A percentile compares a stretch with the other conserved stretches of the same genome.
Evolutionary conservation across 2,888 invertebrate species (phyloP).

Genomic region (Caenorhabditis drosophilae): DNA sequence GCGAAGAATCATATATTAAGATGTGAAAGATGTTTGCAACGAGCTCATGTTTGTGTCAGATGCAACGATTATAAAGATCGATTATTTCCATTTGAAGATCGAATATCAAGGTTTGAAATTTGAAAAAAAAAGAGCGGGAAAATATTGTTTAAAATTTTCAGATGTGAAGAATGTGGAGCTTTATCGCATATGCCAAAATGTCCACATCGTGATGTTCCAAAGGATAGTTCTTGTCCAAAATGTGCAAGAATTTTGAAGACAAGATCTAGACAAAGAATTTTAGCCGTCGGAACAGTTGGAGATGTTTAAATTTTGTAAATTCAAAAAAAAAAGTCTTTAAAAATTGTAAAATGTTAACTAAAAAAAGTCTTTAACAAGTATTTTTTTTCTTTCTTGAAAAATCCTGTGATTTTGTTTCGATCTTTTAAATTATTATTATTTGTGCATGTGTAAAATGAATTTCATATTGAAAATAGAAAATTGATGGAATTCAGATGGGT

Average conservation of each 20-base stretch:
- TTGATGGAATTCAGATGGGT: too few species aligned
- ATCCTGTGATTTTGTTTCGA: too few species aligned
- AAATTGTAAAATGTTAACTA: constrained; percentile 4
- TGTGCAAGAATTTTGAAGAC: constrained; percentile 17
- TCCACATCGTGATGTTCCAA: constrained; percentile 34
- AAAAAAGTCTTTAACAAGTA: too few species aligned
- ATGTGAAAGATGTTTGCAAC: constrained; percentile 41
- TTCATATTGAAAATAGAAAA: too few species aligned
- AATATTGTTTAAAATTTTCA: too few species aligned
- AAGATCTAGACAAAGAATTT: background rate
- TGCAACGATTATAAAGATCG: constrained; percentile 50
- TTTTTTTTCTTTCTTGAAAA: too few species aligned
- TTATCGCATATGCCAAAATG: constrained; percentile 48
- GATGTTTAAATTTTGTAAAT: constrained; percentile 4
- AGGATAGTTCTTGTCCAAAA: constrained; percentile 29
- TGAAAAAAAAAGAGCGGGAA: too few species aligned
- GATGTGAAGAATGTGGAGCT: constrained; percentile 54
- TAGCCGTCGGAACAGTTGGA: constrained; percentile 3
- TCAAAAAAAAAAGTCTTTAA: too few species aligned
- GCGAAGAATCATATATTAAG: constrained; percentile 26
- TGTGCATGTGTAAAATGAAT: too few species aligned
- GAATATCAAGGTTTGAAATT: constrained; percentile 6
- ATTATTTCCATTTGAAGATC: constrained; percentile 57
- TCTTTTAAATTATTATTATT: too few species aligned
- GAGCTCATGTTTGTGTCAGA: constrained; percentile 51